Conservation (phyloP, 2,113 vertebrate genomes). For the Aplodontia rufa region DNA sequence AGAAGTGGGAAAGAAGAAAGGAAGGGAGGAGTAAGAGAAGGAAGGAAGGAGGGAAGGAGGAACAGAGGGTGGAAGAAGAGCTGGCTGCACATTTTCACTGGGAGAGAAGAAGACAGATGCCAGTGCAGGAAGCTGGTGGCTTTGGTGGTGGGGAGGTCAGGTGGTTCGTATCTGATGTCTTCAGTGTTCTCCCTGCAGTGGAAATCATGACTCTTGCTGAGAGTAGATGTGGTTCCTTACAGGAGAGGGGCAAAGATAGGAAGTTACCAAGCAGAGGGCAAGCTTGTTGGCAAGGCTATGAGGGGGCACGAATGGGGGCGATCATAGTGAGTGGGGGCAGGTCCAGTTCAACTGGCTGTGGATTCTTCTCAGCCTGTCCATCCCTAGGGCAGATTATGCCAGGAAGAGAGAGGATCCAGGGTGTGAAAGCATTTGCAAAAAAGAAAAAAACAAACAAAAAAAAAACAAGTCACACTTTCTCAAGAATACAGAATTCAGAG, state of each 20-base stretch:
- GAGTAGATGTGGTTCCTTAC: not conserved
- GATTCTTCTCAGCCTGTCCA: not conserved
- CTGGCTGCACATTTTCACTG: not conserved
- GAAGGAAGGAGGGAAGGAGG: rapidly evolving
- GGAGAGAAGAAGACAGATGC: not conserved
- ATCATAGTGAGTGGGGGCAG: rapidly evolving
- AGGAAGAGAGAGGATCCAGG: not conserved
- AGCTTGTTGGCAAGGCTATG: not conserved
- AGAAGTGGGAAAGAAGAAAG: rapidly evolving
- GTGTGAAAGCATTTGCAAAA: not conserved
- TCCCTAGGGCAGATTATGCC: not conserved
- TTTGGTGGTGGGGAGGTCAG: not conserved
- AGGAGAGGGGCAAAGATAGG: not conserved
- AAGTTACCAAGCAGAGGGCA: not conserved
- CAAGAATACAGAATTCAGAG: not conserved
- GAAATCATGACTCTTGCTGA: not conserved
- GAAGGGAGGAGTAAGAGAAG: rapidly evolving
- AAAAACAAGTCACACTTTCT: not conserved
- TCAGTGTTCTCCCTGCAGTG: not conserved
- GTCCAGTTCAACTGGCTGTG: not conserved
- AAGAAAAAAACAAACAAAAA: not conserved
- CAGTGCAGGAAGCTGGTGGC: not conserved
- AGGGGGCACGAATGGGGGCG: too few species aligned
- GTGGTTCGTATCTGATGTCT: not conserved
- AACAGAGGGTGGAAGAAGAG: not conserved